Evolutionary conservation across 2,888 invertebrate genomes (phyloP), one percentile per base, ranked within the genome.

Genomic region (Epistrophe eligans): DNA sequence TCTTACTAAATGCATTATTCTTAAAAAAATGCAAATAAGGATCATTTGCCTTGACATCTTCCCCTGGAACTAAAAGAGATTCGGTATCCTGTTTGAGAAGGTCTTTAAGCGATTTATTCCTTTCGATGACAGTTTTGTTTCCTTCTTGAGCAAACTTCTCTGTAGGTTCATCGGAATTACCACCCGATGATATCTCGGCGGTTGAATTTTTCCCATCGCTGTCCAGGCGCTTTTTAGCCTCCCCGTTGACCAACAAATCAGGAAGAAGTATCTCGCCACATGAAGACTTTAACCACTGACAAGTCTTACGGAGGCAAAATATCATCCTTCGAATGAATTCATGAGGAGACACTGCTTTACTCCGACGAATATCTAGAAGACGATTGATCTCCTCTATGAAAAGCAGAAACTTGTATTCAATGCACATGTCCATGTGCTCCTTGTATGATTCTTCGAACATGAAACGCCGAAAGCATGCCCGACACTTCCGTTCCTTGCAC

Each of bases 281-380:
- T 81, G 91, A 91, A 50, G 90, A 89, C 62, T 91, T 91, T 58
- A 92, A 76, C 92, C 92, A 92, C 64, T 90, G 90, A 85, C 92
- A 92, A 1, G 90, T 92, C 79, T 92, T 92, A 43, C 92, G 92
- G 62, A 93, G 64, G 6, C 91, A 90, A 81, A 92, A 93, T 28
- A 93, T 92, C 92, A 92, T 92, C 6, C 93, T 90, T 0, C 93
- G 89, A 40, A 93, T 91, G 76, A 92, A 93, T 89, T 93, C 93
- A 62, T 93, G 92, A 0, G 93, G 92, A 4, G 93, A 93, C 8
- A 93, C 89, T 55, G 91, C 91, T 64, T 92, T 92, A 7, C 90
- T 90, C 0, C 91, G 90, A 19, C 92, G 90, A 8, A 92, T 91
- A 4, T 91, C 90, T 13, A 92, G 72, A 19, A 93, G 88, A 11